Base-by-base conservation (phyloP, 2,888 invertebrate genomes). In the Cancer borealis region DNA sequence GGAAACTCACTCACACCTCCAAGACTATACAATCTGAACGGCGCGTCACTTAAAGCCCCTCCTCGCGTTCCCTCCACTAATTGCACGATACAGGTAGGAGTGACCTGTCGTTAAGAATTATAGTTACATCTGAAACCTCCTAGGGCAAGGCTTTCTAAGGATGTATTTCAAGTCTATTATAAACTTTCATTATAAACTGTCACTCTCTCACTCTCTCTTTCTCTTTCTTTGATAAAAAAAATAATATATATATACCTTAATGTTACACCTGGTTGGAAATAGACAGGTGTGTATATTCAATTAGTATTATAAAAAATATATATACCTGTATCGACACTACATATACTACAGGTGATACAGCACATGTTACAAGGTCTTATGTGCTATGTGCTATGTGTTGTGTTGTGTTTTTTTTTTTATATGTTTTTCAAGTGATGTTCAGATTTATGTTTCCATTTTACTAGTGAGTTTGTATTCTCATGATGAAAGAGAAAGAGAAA, bases 1-100 rank as follows among this genome's bases (percentile, higher is more conserved):
- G 73, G n/a, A 26, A 73, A 26, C 73, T 26, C 73, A n/a, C n/a
- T 10, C n/a, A 10, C 73, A 26, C 26, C 8, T 8, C 73, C 8
- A n/a, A 73, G n/a, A 73, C 73, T 73, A 73, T 26, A 73, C 73
- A 73, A 73, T 73, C 73, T 73, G 73, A n/a, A 10, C 73, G n/a
- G 4, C 73, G 26, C n/a, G 73, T 73, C 73, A 84, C 84, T 84
- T 30, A 10, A 84, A n/a, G 84, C 39, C 12, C 17, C 84, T 84
- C 84, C 84, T 10, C 6, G 30, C 26, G 84, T 3, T 10, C 8
- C 39, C 84, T 3, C 39, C 4, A 30, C 39, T 84, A 84, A 84
- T 84, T 30, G 39, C 30, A 84, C 39, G 84, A 39, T n/a, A 84
- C 84, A 84, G 84, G 39, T 2, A 84, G 84, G 84, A 84, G 84